phyloP scores from a whole-genome alignment of 2,113 vertebrate genomes.

The Tenebrosternarchus preto region DNA sequence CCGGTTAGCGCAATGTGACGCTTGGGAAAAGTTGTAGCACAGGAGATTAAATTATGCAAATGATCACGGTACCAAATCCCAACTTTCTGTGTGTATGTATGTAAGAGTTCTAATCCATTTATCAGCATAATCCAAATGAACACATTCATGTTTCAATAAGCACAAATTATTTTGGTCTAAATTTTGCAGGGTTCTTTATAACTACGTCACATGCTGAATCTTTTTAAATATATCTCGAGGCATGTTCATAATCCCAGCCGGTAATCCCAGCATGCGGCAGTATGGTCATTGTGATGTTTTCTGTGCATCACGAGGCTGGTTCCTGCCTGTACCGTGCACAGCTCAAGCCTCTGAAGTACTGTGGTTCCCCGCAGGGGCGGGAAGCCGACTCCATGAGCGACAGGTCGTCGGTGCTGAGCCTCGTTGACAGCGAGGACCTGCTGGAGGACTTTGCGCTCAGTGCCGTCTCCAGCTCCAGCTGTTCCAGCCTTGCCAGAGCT shows the following conservation, averaged over 20 bases:
- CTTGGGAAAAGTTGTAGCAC: not conserved
- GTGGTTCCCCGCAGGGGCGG: constrained; percentile 52
- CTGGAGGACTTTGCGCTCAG: constrained; percentile 54
- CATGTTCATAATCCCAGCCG: not conserved
- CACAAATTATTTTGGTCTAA: no score
- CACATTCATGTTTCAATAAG: no score
- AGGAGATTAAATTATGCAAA: no score
- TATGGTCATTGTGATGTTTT: no score
- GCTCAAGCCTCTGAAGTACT: not conserved
- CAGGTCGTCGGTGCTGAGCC: constrained; percentile 60
- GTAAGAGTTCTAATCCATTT: no score
- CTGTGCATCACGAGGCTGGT: not conserved
- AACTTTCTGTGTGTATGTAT: no score
- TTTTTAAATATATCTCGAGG: not conserved
- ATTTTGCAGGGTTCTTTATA: no score
- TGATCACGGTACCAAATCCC: no score
- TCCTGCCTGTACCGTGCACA: not conserved
- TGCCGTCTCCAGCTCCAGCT: constrained; percentile 41
- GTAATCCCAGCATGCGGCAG: no score
- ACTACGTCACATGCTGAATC: not conserved
- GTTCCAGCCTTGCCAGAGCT: constrained; percentile 47
- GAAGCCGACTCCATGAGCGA: constrained; percentile 64
- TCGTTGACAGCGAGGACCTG: constrained; percentile 63
- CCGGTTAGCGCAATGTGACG: not conserved
- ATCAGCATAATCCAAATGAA: no score